Conservation (phyloP, 1,140 invertebrate species). For the Zaprionus vittiger region DNA sequence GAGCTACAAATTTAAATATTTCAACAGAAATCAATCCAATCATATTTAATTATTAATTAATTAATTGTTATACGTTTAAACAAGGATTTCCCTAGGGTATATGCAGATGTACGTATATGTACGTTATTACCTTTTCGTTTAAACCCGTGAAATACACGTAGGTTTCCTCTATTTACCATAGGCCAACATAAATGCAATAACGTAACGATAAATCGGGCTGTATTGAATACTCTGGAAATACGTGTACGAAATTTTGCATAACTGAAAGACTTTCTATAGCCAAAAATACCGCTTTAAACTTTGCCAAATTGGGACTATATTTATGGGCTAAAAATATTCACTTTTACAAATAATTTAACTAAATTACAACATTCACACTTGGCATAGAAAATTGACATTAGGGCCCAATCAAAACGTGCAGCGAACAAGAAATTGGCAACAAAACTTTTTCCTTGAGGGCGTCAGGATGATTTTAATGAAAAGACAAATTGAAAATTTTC, state of each 20-base stretch:
- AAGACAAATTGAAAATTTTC: constrained; percentile 37
- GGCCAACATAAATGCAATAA: not conserved
- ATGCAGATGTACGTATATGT: no score
- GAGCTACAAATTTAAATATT: no score
- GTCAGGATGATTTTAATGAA: constrained; percentile 28
- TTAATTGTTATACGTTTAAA: no score
- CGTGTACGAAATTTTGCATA: not conserved
- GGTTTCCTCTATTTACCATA: not conserved
- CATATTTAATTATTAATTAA: no score
- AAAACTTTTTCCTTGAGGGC: constrained; percentile 10
- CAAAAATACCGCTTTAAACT: not conserved
- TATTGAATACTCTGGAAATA: not conserved
- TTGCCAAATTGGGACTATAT: not conserved
- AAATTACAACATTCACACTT: constrained; percentile 47
- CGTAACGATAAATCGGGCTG: not conserved
- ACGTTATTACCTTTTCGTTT: no score
- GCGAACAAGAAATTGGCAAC: constrained; percentile 35
- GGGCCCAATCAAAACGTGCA: constrained; percentile 50
- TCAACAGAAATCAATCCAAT: no score
- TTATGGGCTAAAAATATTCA: not conserved
- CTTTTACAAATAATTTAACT: constrained; percentile 34
- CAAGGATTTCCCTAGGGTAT: no score
- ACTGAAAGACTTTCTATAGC: not conserved
- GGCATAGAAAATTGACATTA: constrained; percentile 43
- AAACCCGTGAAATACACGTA: not conserved